Evolutionary conservation across 2,113 vertebrate genomes (phyloP).

Genomic region (Typhlomys cinereus): DNA sequence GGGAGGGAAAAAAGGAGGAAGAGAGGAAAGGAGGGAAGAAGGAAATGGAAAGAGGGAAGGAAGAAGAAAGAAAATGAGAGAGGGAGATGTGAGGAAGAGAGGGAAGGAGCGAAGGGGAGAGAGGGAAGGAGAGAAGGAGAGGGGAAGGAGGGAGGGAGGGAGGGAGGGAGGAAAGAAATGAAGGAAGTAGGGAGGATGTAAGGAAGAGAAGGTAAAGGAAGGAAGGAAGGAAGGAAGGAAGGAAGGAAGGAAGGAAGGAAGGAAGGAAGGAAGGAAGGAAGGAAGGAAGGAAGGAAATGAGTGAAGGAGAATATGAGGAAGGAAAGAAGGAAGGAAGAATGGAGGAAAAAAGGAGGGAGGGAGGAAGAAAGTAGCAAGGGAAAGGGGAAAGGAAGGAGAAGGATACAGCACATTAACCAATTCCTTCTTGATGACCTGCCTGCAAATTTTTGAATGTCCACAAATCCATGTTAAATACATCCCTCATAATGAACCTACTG

Average conservation of each 20-base stretch:
- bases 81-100: too few species aligned
- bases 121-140: neutral
- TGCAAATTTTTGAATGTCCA: neutral
- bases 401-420: neutral
- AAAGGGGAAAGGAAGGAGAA: neutral
- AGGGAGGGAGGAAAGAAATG: too few species aligned
- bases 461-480: neutral
- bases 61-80: neutral
- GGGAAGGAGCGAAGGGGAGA: too few species aligned
- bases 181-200: neutral
- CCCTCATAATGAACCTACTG: neutral
- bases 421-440: neutral
- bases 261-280: neutral
- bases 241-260: neutral
- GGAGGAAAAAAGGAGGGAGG: neutral
- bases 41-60: neutral
- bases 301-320: too few species aligned
- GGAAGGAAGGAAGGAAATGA: neutral
- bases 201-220: neutral
- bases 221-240: neutral
- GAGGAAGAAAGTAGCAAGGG: too few species aligned
- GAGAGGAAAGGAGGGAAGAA: neutral
- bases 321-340: too few species aligned
- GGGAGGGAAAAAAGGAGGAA: neutral
- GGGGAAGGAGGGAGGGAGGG: neutral